Base-by-base conservation (phyloP, 2,888 invertebrate species). In the Scaptodrosophila latifasciaeformis region DNA sequence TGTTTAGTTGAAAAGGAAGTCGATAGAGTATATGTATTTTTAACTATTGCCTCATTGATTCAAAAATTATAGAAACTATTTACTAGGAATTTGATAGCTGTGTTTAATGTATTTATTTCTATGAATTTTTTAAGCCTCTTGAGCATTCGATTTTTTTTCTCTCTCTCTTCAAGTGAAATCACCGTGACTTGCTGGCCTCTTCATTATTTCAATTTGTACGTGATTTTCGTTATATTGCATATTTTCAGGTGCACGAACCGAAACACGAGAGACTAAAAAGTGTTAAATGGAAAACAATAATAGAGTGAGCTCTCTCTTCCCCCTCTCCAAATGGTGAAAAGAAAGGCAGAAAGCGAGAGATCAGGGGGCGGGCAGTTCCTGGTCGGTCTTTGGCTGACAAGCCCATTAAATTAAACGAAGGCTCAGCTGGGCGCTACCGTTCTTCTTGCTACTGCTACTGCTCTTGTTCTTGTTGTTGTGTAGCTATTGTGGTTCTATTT, bases 211-310 rank as follows among this genome's bases (percentile, higher is more conserved):
- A n/a, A n/a, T 29, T 30, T 45, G 39, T 15, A 35, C 54, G 21
- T 27, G 30, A 44, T n/a, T 13, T 34, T 12, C 18, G 13, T 24
- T 13, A 46, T 30, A 35, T 54, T 42, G 54, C 49, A 48, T 59
- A 53, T 34, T 43, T 44, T 40, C 37, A 48, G 57, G 49, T 56
- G 37, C 29, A 18, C 49, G 52, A 40, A n/a, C 34, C 9, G 24
- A 2, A 21, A 37, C 21, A 30, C 3, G 21, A 19, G 13, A 30
- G 27, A 54, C 61, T 58, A 54, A 72, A 72, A 64, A 64, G 62
- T 66, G 78, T 68, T 72, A 67, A 80, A 63, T 72, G 58, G 60
- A 72, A 76, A 78, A 78, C 67, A 72, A 72, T 75, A 78, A 68
- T 63, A 54, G 59, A 52, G 51, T 39, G 24, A 15, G 19, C 45